A percentile compares a stretch with the other conserved stretches of the same genome.
Evolutionary conservation across 2,888 invertebrate genomes (phyloP).

Genomic region (Megaustenia siamemsis): DNA sequence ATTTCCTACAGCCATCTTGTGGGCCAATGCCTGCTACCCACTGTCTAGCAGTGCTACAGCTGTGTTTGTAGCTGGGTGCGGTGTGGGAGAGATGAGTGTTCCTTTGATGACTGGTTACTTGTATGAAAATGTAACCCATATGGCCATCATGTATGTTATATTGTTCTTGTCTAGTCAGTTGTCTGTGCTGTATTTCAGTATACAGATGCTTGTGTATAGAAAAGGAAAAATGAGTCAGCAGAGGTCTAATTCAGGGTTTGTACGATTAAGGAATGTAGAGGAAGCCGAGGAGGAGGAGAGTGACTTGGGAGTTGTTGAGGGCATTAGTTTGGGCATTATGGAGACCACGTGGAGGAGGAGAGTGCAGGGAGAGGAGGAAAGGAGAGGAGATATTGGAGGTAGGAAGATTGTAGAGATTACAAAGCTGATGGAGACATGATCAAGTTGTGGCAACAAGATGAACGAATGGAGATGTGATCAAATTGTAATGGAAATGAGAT

Average conservation of each 20-base stretch:
- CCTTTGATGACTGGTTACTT: constrained; percentile 79
- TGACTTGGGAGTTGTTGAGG: constrained; percentile 45
- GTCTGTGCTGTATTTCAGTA: constrained; percentile 72
- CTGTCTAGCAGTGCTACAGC: constrained; percentile 80
- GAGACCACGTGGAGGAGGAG: constrained; percentile 44
- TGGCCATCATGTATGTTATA: constrained; percentile 79
- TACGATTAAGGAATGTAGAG: constrained; percentile 59
- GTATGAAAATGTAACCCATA: constrained; percentile 74
- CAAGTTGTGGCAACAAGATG: neutral
- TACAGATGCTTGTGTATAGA: constrained; percentile 75
- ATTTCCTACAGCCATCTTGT: constrained; percentile 81
- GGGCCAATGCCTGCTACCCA: constrained; percentile 80
- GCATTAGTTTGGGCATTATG: constrained; percentile 21
- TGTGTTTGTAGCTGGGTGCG: constrained; percentile 80
- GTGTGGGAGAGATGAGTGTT: constrained; percentile 80
- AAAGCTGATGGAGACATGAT: constrained; percentile 55
- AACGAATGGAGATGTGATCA: constrained; percentile 57
- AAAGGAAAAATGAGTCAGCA: neutral
- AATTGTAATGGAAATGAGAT: neutral
- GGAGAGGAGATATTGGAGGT: constrained; percentile 47
- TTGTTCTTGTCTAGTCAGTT: constrained; percentile 70
- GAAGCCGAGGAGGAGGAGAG: constrained; percentile 62
- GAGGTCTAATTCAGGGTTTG: constrained; percentile 60
- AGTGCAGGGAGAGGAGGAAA: constrained; percentile 11
- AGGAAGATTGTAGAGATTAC: constrained; percentile 52